phyloP scores from a whole-genome alignment of 2,888 invertebrate species.

The Brenthis ino region DNA sequence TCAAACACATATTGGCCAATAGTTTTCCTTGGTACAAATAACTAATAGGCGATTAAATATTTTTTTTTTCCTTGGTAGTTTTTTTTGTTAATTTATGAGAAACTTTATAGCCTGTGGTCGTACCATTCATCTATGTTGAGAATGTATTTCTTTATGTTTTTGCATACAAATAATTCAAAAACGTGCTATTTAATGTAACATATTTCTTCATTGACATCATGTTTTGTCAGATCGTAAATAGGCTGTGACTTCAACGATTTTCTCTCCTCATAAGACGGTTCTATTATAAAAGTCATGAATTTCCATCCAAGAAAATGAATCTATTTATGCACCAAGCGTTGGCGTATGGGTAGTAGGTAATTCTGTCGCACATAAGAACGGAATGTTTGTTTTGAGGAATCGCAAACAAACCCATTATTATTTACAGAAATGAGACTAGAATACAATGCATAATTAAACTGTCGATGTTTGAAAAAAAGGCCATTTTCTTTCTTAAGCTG shows the following conservation, averaged over 20 bases:
- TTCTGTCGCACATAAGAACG: slow-evolving; percentile 67
- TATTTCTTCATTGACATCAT: slow-evolving; percentile 40
- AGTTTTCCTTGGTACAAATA: background rate
- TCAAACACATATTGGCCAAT: no score
- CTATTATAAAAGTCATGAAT: slow-evolving; percentile 67
- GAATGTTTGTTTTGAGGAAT: slow-evolving; percentile 76
- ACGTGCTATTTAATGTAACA: slow-evolving; percentile 26
- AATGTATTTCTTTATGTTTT: slow-evolving; percentile 22
- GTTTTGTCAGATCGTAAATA: slow-evolving; percentile 58
- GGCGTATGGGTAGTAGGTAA: slow-evolving; percentile 68
- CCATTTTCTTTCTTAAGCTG: no score
- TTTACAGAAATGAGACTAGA: slow-evolving; percentile 62
- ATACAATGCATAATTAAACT: slow-evolving; percentile 59
- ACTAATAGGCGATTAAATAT: slow-evolving; percentile 15
- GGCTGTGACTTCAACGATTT: slow-evolving; percentile 56
- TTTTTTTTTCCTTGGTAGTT: slow-evolving; percentile 23
- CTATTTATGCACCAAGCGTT: slow-evolving; percentile 73
- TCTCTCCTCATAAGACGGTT: slow-evolving; percentile 52
- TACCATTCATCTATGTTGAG: slow-evolving; percentile 31
- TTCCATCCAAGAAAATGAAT: slow-evolving; percentile 71
- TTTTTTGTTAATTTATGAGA: slow-evolving; percentile 31
- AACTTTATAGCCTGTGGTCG: slow-evolving; percentile 31
- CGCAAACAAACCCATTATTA: slow-evolving; percentile 73
- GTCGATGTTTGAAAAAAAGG: slow-evolving; percentile 40
- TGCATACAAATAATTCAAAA: slow-evolving; percentile 25